A percentile compares a stretch with the other conserved stretches of the same genome.
These are phyloP conservation scores for Linnaemya vulpina DNA, from an alignment of 2,888 invertebrate genomes.

Conservation along the genomic window DNA sequence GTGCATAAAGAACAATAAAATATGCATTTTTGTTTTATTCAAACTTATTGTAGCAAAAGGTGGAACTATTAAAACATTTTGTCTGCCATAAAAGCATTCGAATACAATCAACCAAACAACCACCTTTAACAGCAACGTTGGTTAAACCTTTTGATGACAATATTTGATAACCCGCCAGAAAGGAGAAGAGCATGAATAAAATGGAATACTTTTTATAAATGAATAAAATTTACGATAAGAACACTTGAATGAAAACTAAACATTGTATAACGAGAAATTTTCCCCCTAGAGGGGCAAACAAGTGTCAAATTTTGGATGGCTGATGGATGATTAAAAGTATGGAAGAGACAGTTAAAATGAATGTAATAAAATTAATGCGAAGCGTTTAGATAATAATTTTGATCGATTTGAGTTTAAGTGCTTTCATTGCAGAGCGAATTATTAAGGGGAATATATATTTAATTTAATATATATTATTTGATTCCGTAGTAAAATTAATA, in stretches of 20 bases:
- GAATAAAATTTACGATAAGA: constrained; percentile 54
- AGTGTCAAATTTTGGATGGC: constrained; percentile 39
- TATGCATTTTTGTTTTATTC: neutral
- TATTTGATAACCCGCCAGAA: constrained; percentile 45
- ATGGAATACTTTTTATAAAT: constrained; percentile 38
- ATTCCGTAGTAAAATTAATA: too few relatives aligned
- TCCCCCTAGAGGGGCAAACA: constrained; percentile 4
- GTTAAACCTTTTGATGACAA: constrained; percentile 60
- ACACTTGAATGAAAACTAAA: constrained; percentile 32
- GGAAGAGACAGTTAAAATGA: constrained; percentile 11
- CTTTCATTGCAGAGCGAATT: neutral
- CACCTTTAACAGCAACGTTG: constrained; percentile 24
- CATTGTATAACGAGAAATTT: constrained; percentile 39
- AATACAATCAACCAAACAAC: constrained; percentile 16
- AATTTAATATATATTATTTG: too few relatives aligned
- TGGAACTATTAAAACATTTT: neutral
- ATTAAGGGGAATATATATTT: neutral
- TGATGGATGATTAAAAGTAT: constrained; percentile 5
- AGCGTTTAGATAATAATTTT: constrained; percentile 30
- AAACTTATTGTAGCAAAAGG: neutral
- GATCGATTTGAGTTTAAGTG: constrained; percentile 48
- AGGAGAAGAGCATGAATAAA: neutral
- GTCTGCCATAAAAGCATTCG: neutral
- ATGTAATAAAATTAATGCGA: constrained; percentile 47
- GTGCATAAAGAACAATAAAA: neutral